phyloP scores from a whole-genome alignment of 2,797 vertebrate genomes.

The Falco naumanni region DNA sequence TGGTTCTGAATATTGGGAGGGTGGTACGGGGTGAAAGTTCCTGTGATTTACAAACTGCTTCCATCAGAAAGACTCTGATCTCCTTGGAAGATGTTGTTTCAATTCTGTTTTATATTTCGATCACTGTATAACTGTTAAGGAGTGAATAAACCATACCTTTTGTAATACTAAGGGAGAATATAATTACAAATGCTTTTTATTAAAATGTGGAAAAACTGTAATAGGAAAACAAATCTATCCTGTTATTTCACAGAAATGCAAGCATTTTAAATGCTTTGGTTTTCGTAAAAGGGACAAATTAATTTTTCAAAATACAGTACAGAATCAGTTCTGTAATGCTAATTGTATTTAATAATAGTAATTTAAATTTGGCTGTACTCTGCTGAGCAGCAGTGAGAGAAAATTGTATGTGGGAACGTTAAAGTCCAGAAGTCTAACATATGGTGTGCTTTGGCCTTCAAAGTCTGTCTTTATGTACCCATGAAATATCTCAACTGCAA shows the following conservation, averaged over 20 bases:
- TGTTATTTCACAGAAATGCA: slow-evolving; percentile 17
- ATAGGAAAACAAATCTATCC: slow-evolving; percentile 15
- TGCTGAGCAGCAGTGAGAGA: slow-evolving; percentile 10
- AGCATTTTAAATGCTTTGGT: neutral
- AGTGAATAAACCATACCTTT: neutral
- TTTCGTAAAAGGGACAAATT: slow-evolving; percentile 15
- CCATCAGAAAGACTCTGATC: slow-evolving; percentile 9
- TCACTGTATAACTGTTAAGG: neutral
- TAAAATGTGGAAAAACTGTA: slow-evolving; percentile 14
- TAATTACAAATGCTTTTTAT: slow-evolving; percentile 28
- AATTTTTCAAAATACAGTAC: slow-evolving; percentile 38
- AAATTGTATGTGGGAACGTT: neutral
- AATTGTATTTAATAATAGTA: slow-evolving; percentile 67
- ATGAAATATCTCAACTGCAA: neutral
- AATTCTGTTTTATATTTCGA: slow-evolving; percentile 22
- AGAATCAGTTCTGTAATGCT: slow-evolving; percentile 43
- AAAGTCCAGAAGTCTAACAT: slow-evolving; percentile 48
- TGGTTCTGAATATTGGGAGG: neutral
- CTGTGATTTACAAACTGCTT: slow-evolving; percentile 34
- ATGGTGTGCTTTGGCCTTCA: slow-evolving; percentile 44
- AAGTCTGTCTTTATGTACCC: slow-evolving; percentile 12
- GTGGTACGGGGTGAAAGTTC: neutral
- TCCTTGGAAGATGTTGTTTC: neutral
- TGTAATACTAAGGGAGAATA: neutral
- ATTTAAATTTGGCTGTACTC: slow-evolving; percentile 60